Evolutionary conservation across 2,797 vertebrate species (phyloP), one percentile per base, ranked within the genome.

Genomic region (Emys orbicularis): DNA sequence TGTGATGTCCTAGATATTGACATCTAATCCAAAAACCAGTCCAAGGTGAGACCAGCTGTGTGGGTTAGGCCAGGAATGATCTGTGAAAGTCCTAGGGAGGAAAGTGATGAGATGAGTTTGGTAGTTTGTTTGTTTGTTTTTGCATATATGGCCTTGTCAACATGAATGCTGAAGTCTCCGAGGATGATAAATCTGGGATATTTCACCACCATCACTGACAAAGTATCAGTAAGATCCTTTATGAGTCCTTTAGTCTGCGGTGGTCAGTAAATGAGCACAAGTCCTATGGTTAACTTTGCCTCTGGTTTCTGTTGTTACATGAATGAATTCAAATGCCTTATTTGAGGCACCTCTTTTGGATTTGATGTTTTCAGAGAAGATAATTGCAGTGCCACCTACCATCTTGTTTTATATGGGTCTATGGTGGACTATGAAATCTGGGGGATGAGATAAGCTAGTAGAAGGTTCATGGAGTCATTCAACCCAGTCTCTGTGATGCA

Each of bases 31-130:
- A n/a, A 34, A 90, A 79, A 81, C 4, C 77, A 72, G 23, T 52
- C 49, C 31, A 47, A 65, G n/a, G 6, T 0, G 0, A n/a, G 68
- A 18, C 12, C 79, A 53, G 9, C n/a, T 3, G 8, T 6, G 12
- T 7, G 16, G 88, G 65, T 86, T 1, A 8, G 29, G 82, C 5
- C 19, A 54, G 57, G 74, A 25, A 80, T 8, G 3, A 47, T 3
- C 89, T 86, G 27, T 41, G 9, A 79, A 85, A 2, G 3, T 37
- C 57, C 29, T 25, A 2, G 1, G 85, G 27, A 92, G 34, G 7
- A 1, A 31, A 80, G 0, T 3, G 11, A 59, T 19, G 37, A 82
- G 59, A 61, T 61, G 29, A 61, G 31, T 34, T 61, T 13, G 29
- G 57, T 31, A 31, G 13, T 61, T 61, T 61, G 29, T 61, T 31